Evolutionary conservation across 1,140 invertebrate genomes (phyloP).

Genomic region (Drosophila novamexicana): DNA sequence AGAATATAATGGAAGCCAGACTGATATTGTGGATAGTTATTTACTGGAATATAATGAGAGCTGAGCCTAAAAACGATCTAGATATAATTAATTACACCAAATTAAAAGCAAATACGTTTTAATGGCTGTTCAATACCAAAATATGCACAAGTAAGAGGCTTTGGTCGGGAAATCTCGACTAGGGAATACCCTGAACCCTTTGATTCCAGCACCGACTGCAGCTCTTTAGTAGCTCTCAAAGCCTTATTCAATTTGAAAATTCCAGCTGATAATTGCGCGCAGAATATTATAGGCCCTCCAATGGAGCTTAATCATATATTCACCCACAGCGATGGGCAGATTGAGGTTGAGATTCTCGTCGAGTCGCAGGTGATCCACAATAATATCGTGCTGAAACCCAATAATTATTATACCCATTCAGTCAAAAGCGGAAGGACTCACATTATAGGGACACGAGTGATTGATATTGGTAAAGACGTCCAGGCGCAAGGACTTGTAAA

Average conservation of each 20-base stretch:
- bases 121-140: no score
- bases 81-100: no score
- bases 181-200: no score
- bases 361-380: slow-evolving; percentile 10
- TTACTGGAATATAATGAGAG: no score
- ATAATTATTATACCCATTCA: background rate
- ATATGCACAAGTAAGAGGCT: no score
- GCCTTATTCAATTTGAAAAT: background rate
- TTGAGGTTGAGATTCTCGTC: background rate
- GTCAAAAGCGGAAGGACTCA: background rate
- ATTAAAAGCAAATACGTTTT: no score
- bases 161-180: no score
- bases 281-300: slow-evolving; percentile 29
- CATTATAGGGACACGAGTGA: slow-evolving; percentile 42
- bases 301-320: slow-evolving; percentile 12
- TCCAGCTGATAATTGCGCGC: background rate
- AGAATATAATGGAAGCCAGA: no score
- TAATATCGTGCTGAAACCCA: slow-evolving; percentile 20
- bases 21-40: no score
- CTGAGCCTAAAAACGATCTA: no score
- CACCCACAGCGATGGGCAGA: slow-evolving; percentile 22
- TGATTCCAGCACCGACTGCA: no score
- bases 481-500: slow-evolving; percentile 19
- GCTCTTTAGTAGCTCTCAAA: no score
- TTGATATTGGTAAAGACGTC: slow-evolving; percentile 28